Evolutionary conservation across 2,888 invertebrate species (phyloP).

Genomic region (Melieria crassipennis): DNA sequence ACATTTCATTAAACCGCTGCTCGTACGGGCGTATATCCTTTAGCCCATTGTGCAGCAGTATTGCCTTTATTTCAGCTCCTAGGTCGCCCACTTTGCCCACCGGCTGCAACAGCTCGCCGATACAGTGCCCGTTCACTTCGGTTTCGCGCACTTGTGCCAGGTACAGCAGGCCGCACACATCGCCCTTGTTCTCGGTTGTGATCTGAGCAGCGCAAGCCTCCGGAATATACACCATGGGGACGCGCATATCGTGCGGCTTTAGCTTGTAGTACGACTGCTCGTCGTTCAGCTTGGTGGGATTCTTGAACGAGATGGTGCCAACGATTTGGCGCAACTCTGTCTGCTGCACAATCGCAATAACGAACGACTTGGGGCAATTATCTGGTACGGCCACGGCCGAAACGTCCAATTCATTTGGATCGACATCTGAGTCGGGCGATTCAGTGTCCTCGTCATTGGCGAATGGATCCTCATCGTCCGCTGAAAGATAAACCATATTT

Average conservation of each 20-base stretch:
- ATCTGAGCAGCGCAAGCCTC: constrained; percentile 69
- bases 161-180: constrained; percentile 70
- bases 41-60: constrained; percentile 81
- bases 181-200: constrained; percentile 44
- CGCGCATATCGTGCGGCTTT: constrained; percentile 79
- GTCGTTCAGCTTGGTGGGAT: constrained; percentile 68
- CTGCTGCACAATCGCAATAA: constrained; percentile 80
- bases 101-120: constrained; percentile 74
- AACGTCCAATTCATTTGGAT: constrained; percentile 46
- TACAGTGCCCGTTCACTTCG: constrained; percentile 68
- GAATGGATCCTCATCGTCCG: constrained; percentile 48
- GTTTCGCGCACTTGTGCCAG: constrained; percentile 71
- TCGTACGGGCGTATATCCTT: constrained; percentile 77
- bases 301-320: constrained; percentile 68
- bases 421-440: constrained; percentile 48
- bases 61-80: constrained; percentile 80
- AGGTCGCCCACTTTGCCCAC: constrained; percentile 83
- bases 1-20: constrained; percentile 63
- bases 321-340: constrained; percentile 79
- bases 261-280: constrained; percentile 74
- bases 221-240: constrained; percentile 82
- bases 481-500: constrained; percentile 31
- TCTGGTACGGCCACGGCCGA: constrained; percentile 37
- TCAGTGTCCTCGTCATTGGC: constrained; percentile 46
- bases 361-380: constrained; percentile 67